Evolutionary conservation across 2,113 vertebrate genomes (phyloP).

Genomic region (Burhinus bistriatus): DNA sequence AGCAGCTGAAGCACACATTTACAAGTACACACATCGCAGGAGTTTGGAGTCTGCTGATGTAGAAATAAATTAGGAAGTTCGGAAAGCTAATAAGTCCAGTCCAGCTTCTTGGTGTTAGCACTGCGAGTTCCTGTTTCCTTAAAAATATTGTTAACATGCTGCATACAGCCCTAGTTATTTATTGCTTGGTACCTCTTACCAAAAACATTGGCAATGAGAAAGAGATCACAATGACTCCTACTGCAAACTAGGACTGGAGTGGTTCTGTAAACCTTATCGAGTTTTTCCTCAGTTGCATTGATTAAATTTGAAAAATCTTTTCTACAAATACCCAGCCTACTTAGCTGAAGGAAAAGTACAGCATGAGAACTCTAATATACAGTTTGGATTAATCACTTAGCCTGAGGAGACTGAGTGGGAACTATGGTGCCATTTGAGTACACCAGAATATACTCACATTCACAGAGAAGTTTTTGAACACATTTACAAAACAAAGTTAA

Average conservation of each 20-base stretch:
- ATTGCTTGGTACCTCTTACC: neutral
- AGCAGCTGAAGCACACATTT: neutral
- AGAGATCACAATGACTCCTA: neutral
- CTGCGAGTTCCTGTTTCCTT: neutral
- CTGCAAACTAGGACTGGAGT: neutral
- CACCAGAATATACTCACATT: neutral
- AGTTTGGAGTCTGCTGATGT: neutral
- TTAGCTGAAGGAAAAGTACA: neutral
- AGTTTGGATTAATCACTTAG: neutral
- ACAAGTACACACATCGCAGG: neutral
- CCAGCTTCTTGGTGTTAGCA: neutral
- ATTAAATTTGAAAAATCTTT: slow-evolving; percentile 40
- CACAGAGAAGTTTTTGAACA: neutral
- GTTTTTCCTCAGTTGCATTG: neutral
- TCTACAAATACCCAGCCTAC: neutral
- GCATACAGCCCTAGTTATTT: neutral
- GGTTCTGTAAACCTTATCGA: neutral
- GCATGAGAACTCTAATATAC: neutral
- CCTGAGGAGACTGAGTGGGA: neutral
- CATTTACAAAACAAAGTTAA: neutral
- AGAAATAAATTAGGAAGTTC: neutral
- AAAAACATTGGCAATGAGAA: neutral
- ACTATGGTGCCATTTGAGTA: neutral
- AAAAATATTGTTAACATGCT: neutral
- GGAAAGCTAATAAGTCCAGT: neutral